These are phyloP conservation scores for Drosophila sulfurigaster DNA, from an alignment of 1,140 invertebrate genomes.

Conservation along the genomic window DNA sequence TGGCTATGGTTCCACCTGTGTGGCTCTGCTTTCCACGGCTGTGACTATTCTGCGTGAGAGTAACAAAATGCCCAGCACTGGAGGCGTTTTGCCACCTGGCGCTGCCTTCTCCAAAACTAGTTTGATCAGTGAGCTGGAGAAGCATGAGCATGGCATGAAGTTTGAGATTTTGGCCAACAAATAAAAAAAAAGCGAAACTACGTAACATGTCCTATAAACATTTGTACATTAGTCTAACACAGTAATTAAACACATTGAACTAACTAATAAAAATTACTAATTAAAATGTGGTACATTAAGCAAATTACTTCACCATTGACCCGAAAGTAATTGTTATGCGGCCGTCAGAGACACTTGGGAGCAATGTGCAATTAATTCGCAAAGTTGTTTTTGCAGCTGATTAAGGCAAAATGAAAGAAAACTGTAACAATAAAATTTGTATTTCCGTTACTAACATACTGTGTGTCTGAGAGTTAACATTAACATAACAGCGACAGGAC, in stretches of 20 bases:
- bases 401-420: no score
- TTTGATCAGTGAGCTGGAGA: constrained; percentile 79
- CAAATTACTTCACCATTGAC: neutral
- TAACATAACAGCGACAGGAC: neutral
- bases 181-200: constrained; percentile 31
- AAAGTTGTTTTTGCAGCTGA: no score
- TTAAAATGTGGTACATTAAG: constrained; percentile 2
- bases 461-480: neutral
- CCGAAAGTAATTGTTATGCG: no score
- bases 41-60: constrained; percentile 91
- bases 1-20: constrained; percentile 93
- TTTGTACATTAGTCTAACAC: neutral
- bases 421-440: neutral
- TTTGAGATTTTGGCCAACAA: constrained; percentile 82
- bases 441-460: neutral
- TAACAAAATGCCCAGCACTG: constrained; percentile 89
- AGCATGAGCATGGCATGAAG: constrained; percentile 81
- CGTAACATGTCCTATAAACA: neutral
- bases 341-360: no score
- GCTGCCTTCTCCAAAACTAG: constrained; percentile 80
- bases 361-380: no score
- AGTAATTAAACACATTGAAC: neutral
- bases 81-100: constrained; percentile 86
- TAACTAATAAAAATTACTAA: constrained; percentile 15
- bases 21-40: constrained; percentile 89